A percentile compares a stretch with the other conserved stretches of the same genome.
These are phyloP conservation scores for Clupea harengus DNA, from an alignment of 2,113 vertebrate genomes.

Conservation along the genomic window DNA sequence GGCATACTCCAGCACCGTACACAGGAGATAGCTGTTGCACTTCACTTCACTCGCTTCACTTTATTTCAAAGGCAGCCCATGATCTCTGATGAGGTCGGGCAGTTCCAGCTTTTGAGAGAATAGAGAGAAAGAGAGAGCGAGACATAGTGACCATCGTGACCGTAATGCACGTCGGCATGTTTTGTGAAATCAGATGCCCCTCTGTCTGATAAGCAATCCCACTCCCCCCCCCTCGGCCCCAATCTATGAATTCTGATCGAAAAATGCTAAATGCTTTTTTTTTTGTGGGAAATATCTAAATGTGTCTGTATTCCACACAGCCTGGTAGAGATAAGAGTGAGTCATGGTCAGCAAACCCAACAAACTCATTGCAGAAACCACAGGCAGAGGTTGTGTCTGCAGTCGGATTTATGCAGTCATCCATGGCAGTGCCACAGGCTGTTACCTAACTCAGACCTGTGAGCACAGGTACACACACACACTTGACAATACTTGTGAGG, in stretches of 20 bases:
- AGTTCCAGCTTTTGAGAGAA: too few species aligned
- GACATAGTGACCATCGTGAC: neutral
- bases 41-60: neutral
- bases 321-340: neutral
- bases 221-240: too few species aligned
- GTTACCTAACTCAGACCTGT: neutral
- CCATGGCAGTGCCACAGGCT: neutral
- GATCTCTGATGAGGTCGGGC: neutral
- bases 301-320: neutral
- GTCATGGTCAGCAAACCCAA: neutral
- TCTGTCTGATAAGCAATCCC: neutral
- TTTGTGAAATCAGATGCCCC: neutral
- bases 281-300: neutral
- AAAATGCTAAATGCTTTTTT: neutral
- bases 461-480: neutral
- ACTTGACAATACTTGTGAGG: neutral
- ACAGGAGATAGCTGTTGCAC: constrained; percentile 27
- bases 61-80: neutral
- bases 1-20: constrained; percentile 2
- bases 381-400: neutral
- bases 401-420: neutral
- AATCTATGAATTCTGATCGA: neutral
- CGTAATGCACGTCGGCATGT: neutral
- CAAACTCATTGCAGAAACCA: neutral
- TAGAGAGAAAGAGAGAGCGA: neutral